These are phyloP conservation scores for Brachionus angularis DNA, from an alignment of 1,140 invertebrate species.

Conservation along the genomic window DNA sequence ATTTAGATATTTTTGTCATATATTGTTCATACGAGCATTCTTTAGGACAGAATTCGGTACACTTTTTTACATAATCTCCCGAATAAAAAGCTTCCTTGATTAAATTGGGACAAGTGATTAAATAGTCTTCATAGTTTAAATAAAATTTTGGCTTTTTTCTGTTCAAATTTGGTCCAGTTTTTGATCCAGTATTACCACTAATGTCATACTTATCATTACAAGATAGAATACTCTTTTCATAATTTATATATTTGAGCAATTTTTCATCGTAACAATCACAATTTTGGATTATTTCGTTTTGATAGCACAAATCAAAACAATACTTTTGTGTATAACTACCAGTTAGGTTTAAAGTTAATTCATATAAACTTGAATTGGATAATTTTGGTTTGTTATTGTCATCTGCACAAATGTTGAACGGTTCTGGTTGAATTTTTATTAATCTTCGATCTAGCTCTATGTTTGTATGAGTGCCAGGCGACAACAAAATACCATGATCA, in stretches of 20 bases:
- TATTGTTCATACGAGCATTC: constrained; percentile 21
- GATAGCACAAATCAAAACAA: constrained; percentile 20
- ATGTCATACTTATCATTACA: constrained; percentile 38
- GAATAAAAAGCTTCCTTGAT: constrained; percentile 29
- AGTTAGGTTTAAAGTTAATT: not conserved
- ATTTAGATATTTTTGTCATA: not conserved
- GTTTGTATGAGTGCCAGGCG: not conserved
- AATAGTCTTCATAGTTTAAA: constrained; percentile 17
- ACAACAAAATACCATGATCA: not conserved
- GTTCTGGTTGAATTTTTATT: constrained; percentile 14
- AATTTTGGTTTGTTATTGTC: not conserved
- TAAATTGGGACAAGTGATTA: constrained; percentile 20
- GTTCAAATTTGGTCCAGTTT: no score
- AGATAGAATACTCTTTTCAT: not conserved
- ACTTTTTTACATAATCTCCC: constrained; percentile 4
- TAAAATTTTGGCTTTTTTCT: constrained; percentile 17
- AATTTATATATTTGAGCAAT: constrained; percentile 7
- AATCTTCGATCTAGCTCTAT: constrained; percentile 5
- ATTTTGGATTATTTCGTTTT: not conserved
- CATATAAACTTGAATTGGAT: not conserved
- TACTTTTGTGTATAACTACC: constrained; percentile 13
- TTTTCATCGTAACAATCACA: constrained; percentile 23
- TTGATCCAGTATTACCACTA: no score
- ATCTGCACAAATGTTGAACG: constrained; percentile 13
- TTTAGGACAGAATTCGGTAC: constrained; percentile 1